Evolutionary conservation across 2,888 invertebrate species (phyloP).

Genomic region (Hanleya hanleyi): DNA sequence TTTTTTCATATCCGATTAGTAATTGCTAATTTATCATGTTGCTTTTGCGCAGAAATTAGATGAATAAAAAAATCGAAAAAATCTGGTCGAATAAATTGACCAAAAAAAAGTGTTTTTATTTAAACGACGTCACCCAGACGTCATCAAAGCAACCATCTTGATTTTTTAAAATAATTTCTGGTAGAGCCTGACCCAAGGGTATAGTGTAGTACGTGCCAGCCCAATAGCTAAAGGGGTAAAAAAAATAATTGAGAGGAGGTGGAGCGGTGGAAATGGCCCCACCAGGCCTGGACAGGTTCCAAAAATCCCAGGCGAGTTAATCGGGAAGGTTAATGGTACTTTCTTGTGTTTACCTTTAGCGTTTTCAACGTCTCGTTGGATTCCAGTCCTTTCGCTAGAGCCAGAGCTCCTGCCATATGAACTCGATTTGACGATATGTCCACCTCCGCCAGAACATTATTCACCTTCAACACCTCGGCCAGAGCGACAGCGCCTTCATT

Average conservation of each 20-base stretch:
- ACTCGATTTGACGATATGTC: slow-evolving; percentile 60
- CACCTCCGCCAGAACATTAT: slow-evolving; percentile 63
- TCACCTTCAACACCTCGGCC: slow-evolving; percentile 53
- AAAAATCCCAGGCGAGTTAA: background rate
- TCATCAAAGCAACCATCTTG: no score
- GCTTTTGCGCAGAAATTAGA: no score
- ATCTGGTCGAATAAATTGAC: no score
- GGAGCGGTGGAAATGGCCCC: no score
- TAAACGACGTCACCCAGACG: background rate
- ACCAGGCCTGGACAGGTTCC: background rate
- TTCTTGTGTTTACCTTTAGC: slow-evolving; percentile 65
- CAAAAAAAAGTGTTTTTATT: background rate
- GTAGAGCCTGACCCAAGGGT: no score
- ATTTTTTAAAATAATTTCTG: background rate
- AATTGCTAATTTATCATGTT: no score
- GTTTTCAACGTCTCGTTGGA: slow-evolving; percentile 73
- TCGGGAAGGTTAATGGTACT: no score
- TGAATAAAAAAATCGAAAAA: no score
- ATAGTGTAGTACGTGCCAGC: no score
- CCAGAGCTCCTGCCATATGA: slow-evolving; percentile 41
- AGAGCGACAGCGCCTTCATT: slow-evolving; percentile 59
- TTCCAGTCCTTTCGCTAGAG: slow-evolving; percentile 74
- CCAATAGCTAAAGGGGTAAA: no score
- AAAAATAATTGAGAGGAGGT: no score
- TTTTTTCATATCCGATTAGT: no score